These are phyloP conservation scores for Colletes latitarsis DNA, from an alignment of 1,140 invertebrate genomes.

Conservation along the genomic window DNA sequence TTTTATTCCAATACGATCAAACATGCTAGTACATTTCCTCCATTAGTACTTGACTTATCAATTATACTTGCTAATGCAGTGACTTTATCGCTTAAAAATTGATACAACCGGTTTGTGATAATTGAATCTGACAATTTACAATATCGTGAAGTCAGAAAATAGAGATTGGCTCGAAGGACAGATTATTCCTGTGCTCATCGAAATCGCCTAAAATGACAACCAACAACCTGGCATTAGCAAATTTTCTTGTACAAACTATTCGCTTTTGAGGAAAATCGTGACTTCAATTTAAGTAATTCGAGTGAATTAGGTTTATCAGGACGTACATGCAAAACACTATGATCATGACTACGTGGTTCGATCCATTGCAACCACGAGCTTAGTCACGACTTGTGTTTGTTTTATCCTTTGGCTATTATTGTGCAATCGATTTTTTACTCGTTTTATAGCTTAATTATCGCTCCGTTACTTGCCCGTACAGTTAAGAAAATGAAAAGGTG, in stretches of 20 bases:
- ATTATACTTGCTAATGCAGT: not conserved
- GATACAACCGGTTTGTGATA: too few relatives aligned
- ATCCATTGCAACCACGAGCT: not conserved
- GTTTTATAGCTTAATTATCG: constrained; percentile 20
- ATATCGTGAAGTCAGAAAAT: constrained; percentile 40
- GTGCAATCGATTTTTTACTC: constrained; percentile 8
- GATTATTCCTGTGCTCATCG: not conserved
- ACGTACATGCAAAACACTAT: constrained; percentile 11
- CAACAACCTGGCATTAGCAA: constrained; percentile 7
- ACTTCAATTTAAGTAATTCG: constrained; percentile 26
- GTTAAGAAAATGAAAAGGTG: too few relatives aligned
- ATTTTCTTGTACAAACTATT: constrained; percentile 5
- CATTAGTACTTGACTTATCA: constrained; percentile 7
- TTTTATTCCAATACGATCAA: not conserved
- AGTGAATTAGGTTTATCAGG: constrained; percentile 12
- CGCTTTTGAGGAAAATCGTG: constrained; percentile 37
- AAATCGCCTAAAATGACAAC: constrained; percentile 4
- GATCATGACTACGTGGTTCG: not conserved
- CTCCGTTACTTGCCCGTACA: not conserved
- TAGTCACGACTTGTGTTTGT: constrained; percentile 32
- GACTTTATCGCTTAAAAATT: not conserved
- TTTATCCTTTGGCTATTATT: constrained; percentile 28
- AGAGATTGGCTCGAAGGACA: too few relatives aligned
- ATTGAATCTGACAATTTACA: constrained; percentile 47
- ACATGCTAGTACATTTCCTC: not conserved